Evolutionary conservation across 2,888 invertebrate species (phyloP).

Genomic region (Laothoe populi): DNA sequence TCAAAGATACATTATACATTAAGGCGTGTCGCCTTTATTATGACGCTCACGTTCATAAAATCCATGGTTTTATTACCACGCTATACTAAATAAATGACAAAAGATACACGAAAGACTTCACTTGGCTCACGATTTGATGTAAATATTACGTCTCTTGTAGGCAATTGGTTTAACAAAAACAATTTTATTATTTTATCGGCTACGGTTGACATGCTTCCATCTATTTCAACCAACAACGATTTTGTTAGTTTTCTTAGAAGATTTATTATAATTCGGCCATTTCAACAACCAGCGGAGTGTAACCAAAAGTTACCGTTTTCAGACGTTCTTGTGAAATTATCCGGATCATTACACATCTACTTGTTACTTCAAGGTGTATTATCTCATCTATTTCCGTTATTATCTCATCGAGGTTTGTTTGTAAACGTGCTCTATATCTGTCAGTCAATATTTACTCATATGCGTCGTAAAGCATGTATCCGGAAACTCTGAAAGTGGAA

Average conservation of each 20-base stretch:
- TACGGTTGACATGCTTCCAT: constrained; percentile 31
- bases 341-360: constrained; percentile 50
- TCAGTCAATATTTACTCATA: constrained; percentile 33
- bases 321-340: constrained; percentile 52
- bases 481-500: constrained; percentile 28
- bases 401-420: constrained; percentile 57
- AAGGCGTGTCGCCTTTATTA: constrained; percentile 3
- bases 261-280: constrained; percentile 39
- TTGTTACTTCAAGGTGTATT: constrained; percentile 56
- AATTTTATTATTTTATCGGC: constrained; percentile 26
- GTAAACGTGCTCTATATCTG: constrained; percentile 34
- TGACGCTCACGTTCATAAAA: background rate
- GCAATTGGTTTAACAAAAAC: background rate
- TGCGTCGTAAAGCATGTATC: constrained; percentile 34
- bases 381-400: constrained; percentile 61
- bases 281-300: constrained; percentile 42
- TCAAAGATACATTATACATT: constrained; percentile 7
- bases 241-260: constrained; percentile 42
- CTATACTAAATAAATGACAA: background rate
- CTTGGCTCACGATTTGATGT: background rate
- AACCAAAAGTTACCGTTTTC: constrained; percentile 49
- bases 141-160: background rate
- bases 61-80: background rate
- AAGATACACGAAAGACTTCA: background rate
- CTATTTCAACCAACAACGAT: constrained; percentile 35